Evolutionary conservation across 2,888 invertebrate genomes (phyloP).

Genomic region (Leptopilina myrica): DNA sequence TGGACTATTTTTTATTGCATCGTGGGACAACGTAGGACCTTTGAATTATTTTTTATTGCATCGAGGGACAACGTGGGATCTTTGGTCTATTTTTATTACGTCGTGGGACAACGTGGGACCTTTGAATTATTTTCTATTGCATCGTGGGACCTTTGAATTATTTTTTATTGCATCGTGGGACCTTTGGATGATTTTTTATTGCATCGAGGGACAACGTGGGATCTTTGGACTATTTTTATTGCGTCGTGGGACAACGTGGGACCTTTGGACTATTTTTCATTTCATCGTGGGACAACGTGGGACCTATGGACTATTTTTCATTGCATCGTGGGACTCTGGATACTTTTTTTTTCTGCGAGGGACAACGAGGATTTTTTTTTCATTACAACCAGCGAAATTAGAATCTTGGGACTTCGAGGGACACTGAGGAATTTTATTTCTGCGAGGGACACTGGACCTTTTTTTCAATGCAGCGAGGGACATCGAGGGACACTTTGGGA

Average conservation of each 20-base stretch:
- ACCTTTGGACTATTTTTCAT: neutral
- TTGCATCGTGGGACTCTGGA: neutral
- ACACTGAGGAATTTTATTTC: neutral
- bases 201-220: constrained; percentile 13
- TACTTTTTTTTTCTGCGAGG: neutral
- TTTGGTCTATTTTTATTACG: neutral
- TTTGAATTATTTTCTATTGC: neutral
- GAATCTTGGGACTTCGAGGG: neutral
- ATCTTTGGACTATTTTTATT: neutral
- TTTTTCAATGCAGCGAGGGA: constrained; percentile 14
- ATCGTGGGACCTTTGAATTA: neutral
- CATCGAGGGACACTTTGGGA: neutral
- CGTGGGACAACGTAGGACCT: neutral
- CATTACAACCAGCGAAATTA: neutral
- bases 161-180: too few relatives aligned
- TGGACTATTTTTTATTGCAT: neutral
- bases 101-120: neutral
- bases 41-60: neutral
- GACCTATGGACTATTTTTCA: neutral
- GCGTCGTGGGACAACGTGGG: neutral
- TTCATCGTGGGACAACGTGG: neutral
- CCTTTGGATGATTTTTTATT: neutral
- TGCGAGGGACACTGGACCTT: neutral
- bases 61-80: neutral
- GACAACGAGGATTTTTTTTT: neutral